Base-by-base conservation (phyloP, 2,797 vertebrate species). In the Syngnathus acus region DNA sequence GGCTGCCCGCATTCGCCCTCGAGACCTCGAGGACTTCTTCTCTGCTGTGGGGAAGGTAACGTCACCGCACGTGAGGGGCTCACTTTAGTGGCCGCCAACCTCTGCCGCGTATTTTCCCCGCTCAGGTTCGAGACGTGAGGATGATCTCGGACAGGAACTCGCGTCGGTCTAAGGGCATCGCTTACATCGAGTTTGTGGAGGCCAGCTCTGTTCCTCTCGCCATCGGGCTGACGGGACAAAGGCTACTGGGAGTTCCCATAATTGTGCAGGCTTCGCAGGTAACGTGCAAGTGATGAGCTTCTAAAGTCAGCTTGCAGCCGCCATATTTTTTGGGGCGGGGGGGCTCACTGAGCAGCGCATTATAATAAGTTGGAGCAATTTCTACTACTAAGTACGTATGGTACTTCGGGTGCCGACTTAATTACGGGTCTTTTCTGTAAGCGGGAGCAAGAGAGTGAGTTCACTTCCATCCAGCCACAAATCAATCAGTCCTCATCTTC, bases 91-190 rank as follows among this genome's bases (percentile, higher is more conserved):
- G 45, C 16, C 7, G 4, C 21, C 9, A 9, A 26, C 53, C 23
- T 26, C 21, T 26, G 9, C 21, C 21, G 53, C 23, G 3, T 32
- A 32, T 26, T 26, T 3, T 71, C 4, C 51, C 40, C 17, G 26
- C 59, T 2, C 70, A 98, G 96, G 96, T 99, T 50, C 93, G 96
- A 66, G 96, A 98, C 64, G 96, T 99, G 63, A 89, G 96, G 72
- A 98, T 99, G 93, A 99, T 99, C 86, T 99, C 96, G 0, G 96
- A 99, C 84, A 91, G 96, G 83, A 99, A 98, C 89, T 99, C 96
- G n/a, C 94, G 95, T 68, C 92, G 95, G 74, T 99, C 96, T 6
- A 99, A 99, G 86, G 96, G 96, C 85, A 98, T 99, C 72, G 96
- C 96, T 58, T 99, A 99, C 71, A 95, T 99, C n/a, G 96, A 99